Base-by-base conservation (phyloP, 2,888 invertebrate genomes). In the Troides aeacus region DNA sequence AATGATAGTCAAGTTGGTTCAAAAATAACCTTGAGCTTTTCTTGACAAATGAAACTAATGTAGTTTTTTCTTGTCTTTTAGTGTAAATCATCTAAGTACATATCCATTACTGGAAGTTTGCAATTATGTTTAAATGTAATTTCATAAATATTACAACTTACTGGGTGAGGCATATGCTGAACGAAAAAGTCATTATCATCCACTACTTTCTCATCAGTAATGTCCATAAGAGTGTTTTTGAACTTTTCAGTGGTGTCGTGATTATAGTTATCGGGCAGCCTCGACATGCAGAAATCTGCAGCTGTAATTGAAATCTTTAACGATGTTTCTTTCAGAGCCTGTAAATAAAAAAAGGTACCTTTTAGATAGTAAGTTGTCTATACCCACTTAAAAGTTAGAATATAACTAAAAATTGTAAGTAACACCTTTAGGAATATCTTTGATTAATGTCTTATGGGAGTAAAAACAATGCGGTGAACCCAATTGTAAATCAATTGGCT, bases 111-210 rank as follows among this genome's bases (percentile, higher is more conserved):
- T 39, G 7, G 7, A 10, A 39, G 0, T 39, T 39, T 7, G 7
- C 12, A 4, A 46, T 46, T 4, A 12, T 3, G 0, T 46, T 46
- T 46, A 15, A 12, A n/a, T 53, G 6, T 2, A 30, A 30, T 30
- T 3, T 3, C 4, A n/a, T 53, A 5, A 53, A 53, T 53, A 53
- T 53, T 18, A 5, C 5, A 5, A 75, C 79, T 84, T 75, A 90
- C 91, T 5, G 94, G 94, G 81, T 94, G 94, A 30, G 87, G 86
- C 61, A 94, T 90, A 62, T 92, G 87, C 46, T 82, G 84, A 1
- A 78, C 74, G 53, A 88, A 86, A 62, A 90, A 70, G 0, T 90
- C 89, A 0, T 83, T 80, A 4, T 87, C 87, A 21, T 90, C 87
- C 1, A 85, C 74, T 0, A 93, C 70, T n/a, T 80, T 75, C 0